Conservation (phyloP, 2,113 vertebrate genomes). For the Sardina pilchardus region DNA sequence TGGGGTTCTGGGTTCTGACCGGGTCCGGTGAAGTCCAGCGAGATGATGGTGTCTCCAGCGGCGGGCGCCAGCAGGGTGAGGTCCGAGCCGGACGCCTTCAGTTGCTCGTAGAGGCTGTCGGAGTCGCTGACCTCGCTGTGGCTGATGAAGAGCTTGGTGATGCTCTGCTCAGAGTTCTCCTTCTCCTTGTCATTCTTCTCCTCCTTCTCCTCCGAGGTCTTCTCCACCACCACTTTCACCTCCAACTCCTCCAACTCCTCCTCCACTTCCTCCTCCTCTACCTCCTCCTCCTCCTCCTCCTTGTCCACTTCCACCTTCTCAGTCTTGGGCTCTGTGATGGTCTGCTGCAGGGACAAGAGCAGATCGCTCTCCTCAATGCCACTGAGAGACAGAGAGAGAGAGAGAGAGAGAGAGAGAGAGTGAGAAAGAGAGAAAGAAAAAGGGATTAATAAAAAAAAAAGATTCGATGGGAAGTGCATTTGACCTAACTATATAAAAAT, state of each 20-base stretch:
- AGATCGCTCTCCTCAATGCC: constrained; percentile 89
- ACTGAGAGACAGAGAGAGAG: constrained; percentile 66
- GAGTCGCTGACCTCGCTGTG: constrained; percentile 6
- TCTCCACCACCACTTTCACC: constrained; percentile 29
- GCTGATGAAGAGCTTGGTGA: constrained; percentile 43
- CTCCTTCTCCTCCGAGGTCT: constrained; percentile 64
- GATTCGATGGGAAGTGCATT: too few relatives aligned
- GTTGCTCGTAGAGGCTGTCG: constrained; percentile 56
- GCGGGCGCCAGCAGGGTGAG: constrained; percentile 90
- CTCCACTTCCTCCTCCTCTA: constrained; percentile 39
- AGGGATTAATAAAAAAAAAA: background rate
- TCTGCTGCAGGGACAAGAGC: constrained; percentile 94
- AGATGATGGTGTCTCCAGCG: constrained; percentile 92
- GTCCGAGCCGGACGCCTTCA: constrained; percentile 90
- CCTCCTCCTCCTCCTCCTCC: background rate
- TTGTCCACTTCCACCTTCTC: constrained; percentile 30
- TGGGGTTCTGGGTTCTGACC: constrained; percentile 67
- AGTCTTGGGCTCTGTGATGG: constrained; percentile 40
- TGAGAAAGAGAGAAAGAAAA: too few relatives aligned
- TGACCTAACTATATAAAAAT: background rate
- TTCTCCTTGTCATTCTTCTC: constrained; percentile 55
- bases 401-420: background rate
- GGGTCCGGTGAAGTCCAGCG: constrained; percentile 87
- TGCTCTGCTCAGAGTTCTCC: constrained; percentile 19
- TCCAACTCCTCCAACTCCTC: constrained; percentile 24